A percentile compares a stretch with the other conserved stretches of the same genome.
Conservation (phyloP, 2,113 vertebrate species). For the Hystrix cristata region DNA sequence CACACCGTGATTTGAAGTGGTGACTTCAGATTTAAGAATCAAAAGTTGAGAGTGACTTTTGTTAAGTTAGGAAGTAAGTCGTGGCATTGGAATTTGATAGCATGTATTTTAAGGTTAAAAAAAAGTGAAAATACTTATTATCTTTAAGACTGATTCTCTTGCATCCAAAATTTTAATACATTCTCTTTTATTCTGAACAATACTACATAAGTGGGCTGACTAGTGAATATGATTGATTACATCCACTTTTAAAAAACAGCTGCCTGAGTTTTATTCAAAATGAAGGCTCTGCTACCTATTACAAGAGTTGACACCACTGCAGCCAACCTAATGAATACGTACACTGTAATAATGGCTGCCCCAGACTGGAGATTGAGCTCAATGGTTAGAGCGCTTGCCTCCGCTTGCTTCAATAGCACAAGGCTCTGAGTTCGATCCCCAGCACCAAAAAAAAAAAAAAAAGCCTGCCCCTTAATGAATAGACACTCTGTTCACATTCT, state of each 20-base stretch:
- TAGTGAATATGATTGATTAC: background rate
- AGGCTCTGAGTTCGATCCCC: too few relatives aligned
- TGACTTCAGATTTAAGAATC: slow-evolving; percentile 3
- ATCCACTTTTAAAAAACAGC: background rate
- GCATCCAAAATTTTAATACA: background rate
- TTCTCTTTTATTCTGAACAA: background rate
- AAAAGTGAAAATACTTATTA: slow-evolving; percentile 2
- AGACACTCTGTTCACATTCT: background rate
- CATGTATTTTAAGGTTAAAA: background rate
- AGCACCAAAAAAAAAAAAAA: too few relatives aligned
- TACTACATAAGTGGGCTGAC: background rate
- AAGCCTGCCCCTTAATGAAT: background rate
- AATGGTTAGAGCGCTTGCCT: too few relatives aligned
- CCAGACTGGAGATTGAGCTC: background rate
- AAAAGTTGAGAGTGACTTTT: background rate
- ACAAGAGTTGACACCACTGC: background rate
- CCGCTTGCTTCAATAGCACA: too few relatives aligned
- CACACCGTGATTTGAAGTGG: background rate
- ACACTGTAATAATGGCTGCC: background rate
- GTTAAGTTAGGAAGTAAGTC: slow-evolving; percentile 6
- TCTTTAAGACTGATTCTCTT: background rate
- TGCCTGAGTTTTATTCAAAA: background rate
- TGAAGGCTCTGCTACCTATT: background rate
- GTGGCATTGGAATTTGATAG: background rate
- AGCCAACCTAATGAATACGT: background rate